A percentile compares a stretch with the other conserved stretches of the same genome.
These are phyloP conservation scores for Pangasius mekongensis DNA, from an alignment of 2,797 vertebrate species.

Conservation along the genomic window DNA sequence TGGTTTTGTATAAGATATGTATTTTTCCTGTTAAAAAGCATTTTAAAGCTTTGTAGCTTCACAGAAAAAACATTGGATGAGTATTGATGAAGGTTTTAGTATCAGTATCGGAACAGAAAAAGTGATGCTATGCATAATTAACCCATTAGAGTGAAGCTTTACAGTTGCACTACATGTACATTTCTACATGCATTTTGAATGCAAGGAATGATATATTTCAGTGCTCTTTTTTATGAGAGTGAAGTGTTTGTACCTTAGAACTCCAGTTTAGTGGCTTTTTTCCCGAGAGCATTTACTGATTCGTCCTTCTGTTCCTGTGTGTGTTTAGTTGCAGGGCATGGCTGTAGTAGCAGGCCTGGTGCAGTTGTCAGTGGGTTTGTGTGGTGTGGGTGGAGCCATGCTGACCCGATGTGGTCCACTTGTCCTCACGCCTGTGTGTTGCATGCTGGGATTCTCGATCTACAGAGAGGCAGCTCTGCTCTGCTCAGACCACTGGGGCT, in stretches of 20 bases:
- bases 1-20: not conserved
- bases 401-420: constrained; percentile 75
- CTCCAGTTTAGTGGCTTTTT: not conserved
- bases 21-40: not conserved
- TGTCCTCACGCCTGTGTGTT: constrained; percentile 81
- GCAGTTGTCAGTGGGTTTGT: constrained; percentile 73
- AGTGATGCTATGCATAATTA: not conserved
- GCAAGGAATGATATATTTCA: not conserved
- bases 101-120: not conserved
- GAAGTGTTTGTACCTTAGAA: not conserved
- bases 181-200: not conserved
- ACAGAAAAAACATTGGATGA: not conserved
- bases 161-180: not conserved
- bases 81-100: not conserved
- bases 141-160: not conserved
- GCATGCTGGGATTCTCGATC: constrained; percentile 80
- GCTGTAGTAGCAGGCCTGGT: constrained; percentile 77
- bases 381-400: constrained; percentile 71
- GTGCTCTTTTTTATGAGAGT: not conserved
- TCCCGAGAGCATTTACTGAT: not conserved
- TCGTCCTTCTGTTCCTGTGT: constrained; percentile 1
- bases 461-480: constrained; percentile 81
- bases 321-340: constrained; percentile 79
- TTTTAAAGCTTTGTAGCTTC: not conserved
- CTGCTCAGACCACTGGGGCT: constrained; percentile 81